Base-by-base conservation (phyloP, 2,888 invertebrate genomes). In the Timandra comae region DNA sequence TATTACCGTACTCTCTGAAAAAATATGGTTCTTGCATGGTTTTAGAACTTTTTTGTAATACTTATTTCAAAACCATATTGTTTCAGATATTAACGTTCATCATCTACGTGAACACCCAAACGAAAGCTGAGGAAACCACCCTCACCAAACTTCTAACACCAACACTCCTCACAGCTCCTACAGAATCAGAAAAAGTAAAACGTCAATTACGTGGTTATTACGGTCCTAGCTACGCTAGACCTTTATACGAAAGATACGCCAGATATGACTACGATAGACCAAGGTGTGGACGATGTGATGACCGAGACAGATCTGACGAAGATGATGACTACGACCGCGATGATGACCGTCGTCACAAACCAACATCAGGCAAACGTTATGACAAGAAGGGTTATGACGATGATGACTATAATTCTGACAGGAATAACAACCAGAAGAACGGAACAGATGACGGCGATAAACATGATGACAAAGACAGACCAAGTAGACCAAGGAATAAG, bases 161-260 rank as follows among this genome's bases (percentile, higher is more conserved):
- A n/a, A 37, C n/a, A 10, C 56, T 66, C 2, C 35, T 71, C 22
- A 64, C 57, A 2, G 64, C 74, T n/a, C 36, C 37, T 16, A 49
- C 33, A 30, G 33, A 47, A 7, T 44, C 46, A 2, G 57, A 62
- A 3, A 67, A 63, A 21, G 42, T 69, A n/a, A 68, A 58, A 6
- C 56, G 84, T 0, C 75, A 74, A 39, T 68, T 71, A 13, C 65
- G 80, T 13, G 80, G 82, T 35, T 84, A 81, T 49, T 80, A 82
- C 32, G 72, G 75, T 46, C 73, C 70, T 12, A 59, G 76, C 36
- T 79, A 77, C 44, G 70, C 71, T 0, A 56, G 74, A 25, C 78
- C 76, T 0, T 9, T 46, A 1, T 71, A 70, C 39, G 78, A 73
- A n/a, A 57, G 79, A 30, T 61, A 61, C 30, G 60, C 59, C 6